These are phyloP conservation scores for Leistus spinibarbis DNA, from an alignment of 2,888 invertebrate species.

Conservation along the genomic window DNA sequence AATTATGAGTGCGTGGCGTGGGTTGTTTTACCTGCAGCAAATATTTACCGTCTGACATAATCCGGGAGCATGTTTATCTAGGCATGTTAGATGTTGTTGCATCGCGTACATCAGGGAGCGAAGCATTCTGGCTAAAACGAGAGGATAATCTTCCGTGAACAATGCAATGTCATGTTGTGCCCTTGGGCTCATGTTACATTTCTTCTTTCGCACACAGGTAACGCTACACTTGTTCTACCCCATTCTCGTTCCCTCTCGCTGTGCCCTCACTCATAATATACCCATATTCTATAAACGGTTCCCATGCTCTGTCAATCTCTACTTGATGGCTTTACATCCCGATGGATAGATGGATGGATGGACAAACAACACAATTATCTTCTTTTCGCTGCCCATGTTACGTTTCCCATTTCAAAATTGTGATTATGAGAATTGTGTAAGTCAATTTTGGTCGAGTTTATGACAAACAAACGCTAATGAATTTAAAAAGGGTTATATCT, in stretches of 20 bases:
- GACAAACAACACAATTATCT: slow-evolving; percentile 8
- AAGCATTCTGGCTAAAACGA: not conserved
- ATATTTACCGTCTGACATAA: slow-evolving; percentile 3
- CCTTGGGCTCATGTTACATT: slow-evolving; percentile 35
- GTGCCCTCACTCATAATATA: not conserved
- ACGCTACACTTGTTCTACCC: slow-evolving; percentile 29
- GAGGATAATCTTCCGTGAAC: slow-evolving; percentile 32
- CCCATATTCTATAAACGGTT: not conserved
- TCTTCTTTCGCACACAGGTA: slow-evolving; percentile 20
- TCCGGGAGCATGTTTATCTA: not conserved
- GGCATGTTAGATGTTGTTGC: too few relatives aligned
- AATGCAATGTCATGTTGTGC: slow-evolving; percentile 36
- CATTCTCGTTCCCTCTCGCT: not conserved
- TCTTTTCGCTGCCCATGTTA: not conserved
- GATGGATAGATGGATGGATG: not conserved
- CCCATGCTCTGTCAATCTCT: slow-evolving; percentile 3
- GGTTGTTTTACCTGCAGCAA: slow-evolving; percentile 6
- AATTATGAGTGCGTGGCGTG: not conserved
- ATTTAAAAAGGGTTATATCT: slow-evolving; percentile 2
- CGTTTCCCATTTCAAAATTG: not conserved
- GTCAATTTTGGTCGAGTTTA: not conserved
- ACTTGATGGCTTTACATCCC: not conserved
- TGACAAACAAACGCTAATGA: slow-evolving; percentile 1
- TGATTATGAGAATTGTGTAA: not conserved
- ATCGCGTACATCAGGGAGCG: too few relatives aligned